Evolutionary conservation across 2,797 vertebrate species (phyloP).

Genomic region (Pitangus sulphuratus): DNA sequence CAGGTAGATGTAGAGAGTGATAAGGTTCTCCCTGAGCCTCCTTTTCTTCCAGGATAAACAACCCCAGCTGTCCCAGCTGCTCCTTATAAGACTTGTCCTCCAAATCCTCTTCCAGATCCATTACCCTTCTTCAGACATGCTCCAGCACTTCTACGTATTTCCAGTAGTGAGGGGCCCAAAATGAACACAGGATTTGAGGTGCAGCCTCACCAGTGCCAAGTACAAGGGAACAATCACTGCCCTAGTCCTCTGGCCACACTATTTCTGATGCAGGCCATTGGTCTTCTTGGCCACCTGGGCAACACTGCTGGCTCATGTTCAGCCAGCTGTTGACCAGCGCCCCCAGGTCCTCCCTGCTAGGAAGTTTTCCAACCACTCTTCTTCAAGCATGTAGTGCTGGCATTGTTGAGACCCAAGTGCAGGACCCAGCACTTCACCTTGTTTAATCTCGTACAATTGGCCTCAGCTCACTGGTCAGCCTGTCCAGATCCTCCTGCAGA

Average conservation of each 20-base stretch:
- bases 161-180: background rate
- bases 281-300: background rate
- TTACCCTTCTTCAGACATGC: background rate
- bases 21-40: background rate
- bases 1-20: background rate
- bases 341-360: too few species aligned
- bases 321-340: background rate
- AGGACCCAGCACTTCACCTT: background rate
- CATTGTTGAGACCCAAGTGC: background rate
- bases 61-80: rapidly evolving
- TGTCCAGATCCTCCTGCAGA: background rate
- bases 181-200: background rate
- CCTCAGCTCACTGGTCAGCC: background rate
- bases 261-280: background rate
- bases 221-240: too few species aligned
- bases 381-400: background rate
- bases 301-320: background rate
- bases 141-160: background rate
- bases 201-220: background rate
- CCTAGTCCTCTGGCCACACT: too few species aligned
- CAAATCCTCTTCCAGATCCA: background rate
- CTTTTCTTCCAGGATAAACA: background rate
- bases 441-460: background rate
- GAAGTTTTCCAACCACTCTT: background rate
- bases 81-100: rapidly evolving